These are phyloP conservation scores for Congeria kusceri DNA, from an alignment of 2,888 invertebrate species.

Conservation along the genomic window DNA sequence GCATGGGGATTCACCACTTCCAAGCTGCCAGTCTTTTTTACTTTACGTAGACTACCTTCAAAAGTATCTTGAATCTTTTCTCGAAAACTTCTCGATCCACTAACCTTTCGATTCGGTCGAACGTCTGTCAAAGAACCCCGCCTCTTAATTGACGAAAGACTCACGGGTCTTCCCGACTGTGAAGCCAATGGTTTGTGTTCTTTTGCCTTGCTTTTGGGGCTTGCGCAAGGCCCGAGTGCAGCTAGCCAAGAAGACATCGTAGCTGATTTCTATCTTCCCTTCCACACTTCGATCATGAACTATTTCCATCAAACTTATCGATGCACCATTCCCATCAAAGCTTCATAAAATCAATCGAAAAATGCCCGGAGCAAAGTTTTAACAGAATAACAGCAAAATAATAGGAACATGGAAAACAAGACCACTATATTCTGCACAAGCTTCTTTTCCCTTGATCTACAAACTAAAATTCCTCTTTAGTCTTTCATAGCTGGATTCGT, in stretches of 20 bases:
- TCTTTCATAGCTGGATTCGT: constrained; percentile 42
- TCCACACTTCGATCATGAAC: background rate
- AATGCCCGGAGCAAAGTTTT: no score
- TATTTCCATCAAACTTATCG: background rate
- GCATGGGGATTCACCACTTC: constrained; percentile 48
- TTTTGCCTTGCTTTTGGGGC: constrained; percentile 63
- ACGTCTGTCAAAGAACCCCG: constrained; percentile 62
- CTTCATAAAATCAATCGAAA: no score
- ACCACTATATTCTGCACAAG: background rate
- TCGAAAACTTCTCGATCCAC: constrained; percentile 59
- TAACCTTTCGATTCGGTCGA: constrained; percentile 54
- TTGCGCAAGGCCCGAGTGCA: constrained; percentile 63
- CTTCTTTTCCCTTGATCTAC: background rate
- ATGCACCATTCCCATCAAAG: background rate
- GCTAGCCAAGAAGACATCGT: constrained; percentile 63
- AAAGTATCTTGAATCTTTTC: constrained; percentile 62
- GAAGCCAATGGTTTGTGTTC: constrained; percentile 38
- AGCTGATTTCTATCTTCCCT: background rate
- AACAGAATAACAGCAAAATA: background rate
- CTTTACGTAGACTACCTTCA: constrained; percentile 58
- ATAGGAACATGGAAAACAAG: background rate
- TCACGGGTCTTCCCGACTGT: constrained; percentile 30
- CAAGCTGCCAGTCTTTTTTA: constrained; percentile 61
- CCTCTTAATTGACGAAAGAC: constrained; percentile 54
- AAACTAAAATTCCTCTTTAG: constrained; percentile 55